phyloP scores from a whole-genome alignment of 2,888 invertebrate genomes.

The Chorisops tibialis region DNA sequence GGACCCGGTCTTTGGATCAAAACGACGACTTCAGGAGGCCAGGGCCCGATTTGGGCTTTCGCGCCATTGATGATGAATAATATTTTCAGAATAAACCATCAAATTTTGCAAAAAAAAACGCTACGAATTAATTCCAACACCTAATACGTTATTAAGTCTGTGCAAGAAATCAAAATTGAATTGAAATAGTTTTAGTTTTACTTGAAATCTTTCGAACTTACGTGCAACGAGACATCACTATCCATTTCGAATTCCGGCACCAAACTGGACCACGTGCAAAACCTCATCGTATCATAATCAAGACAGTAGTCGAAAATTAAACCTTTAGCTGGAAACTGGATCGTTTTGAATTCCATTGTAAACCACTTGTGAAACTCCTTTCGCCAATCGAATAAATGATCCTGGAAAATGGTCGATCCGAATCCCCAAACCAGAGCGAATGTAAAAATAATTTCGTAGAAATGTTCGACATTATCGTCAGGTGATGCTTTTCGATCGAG shows the following conservation, averaged over 20 bases:
- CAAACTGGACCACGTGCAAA: conserved; percentile 81
- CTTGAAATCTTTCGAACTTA: no score
- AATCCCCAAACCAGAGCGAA: conserved; percentile 92
- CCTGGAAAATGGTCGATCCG: conserved; percentile 86
- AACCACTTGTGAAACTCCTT: conserved; percentile 97
- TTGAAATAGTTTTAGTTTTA: no score
- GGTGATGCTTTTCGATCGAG: conserved; percentile 62
- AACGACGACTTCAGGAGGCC: no score
- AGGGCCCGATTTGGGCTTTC: no score
- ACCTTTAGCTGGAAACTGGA: conserved; percentile 81
- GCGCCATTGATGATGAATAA: no score
- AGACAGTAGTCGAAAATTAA: conserved; percentile 89
- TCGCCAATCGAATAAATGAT: conserved; percentile 86
- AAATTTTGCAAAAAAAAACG: no score
- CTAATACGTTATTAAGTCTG: no score
- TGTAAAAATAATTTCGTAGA: conserved; percentile 86
- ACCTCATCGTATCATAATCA: conserved; percentile 79
- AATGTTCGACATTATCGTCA: conserved; percentile 56
- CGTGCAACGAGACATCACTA: conserved; percentile 82
- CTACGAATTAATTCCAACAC: no score
- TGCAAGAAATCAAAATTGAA: no score
- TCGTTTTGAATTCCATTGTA: conserved; percentile 84
- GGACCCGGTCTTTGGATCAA: no score
- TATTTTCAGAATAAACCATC: no score
- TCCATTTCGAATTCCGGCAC: conserved; percentile 76